Percentiles rank a stretch among this genome's conserved stretches.
These are phyloP conservation scores for Salpingus planirostris DNA, from an alignment of 2,888 invertebrate species.

Conservation along the genomic window DNA sequence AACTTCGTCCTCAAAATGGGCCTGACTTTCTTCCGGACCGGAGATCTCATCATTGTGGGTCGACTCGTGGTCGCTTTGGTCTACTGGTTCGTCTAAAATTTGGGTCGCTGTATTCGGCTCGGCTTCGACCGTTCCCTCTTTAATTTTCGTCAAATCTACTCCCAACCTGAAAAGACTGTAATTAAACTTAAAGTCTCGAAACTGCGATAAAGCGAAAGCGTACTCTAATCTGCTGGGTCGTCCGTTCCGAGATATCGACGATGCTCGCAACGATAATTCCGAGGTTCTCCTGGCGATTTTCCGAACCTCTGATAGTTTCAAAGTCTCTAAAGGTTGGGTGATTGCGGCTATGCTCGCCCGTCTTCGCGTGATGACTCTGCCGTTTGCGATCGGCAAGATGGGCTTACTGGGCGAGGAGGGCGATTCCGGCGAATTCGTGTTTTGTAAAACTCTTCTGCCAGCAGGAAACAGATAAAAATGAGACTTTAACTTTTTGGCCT, in stretches of 20 bases:
- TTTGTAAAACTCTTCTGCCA: constrained; percentile 35
- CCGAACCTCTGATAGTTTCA: constrained; percentile 12
- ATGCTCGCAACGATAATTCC: constrained; percentile 31
- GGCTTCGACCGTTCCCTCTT: constrained; percentile 30
- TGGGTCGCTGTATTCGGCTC: constrained; percentile 4
- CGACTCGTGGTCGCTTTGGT: constrained; percentile 9
- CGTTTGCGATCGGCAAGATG: constrained; percentile 9
- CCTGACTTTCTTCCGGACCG: constrained; percentile 11
- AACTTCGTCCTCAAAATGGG: no score
- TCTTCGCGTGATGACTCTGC: constrained; percentile 38
- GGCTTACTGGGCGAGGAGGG: constrained; percentile 1
- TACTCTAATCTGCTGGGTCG: constrained; percentile 42
- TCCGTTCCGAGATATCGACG: constrained; percentile 28
- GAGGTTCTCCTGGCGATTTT: constrained; percentile 34
- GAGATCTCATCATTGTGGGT: constrained; percentile 12
- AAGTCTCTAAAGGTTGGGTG: constrained; percentile 33
- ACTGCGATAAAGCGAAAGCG: no score
- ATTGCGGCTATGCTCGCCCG: constrained; percentile 49
- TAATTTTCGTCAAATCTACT: constrained; percentile 34
- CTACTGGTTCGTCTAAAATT: constrained; percentile 3
- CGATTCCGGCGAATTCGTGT: constrained; percentile 24
- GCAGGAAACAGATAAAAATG: constrained; percentile 14
- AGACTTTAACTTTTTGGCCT: no score
- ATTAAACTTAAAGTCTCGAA: constrained; percentile 1
- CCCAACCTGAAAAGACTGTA: constrained; percentile 27